Evolutionary conservation across 2,113 vertebrate genomes (phyloP), one percentile per base, ranked within the genome.

Genomic region (Orientallactaga bullata): DNA sequence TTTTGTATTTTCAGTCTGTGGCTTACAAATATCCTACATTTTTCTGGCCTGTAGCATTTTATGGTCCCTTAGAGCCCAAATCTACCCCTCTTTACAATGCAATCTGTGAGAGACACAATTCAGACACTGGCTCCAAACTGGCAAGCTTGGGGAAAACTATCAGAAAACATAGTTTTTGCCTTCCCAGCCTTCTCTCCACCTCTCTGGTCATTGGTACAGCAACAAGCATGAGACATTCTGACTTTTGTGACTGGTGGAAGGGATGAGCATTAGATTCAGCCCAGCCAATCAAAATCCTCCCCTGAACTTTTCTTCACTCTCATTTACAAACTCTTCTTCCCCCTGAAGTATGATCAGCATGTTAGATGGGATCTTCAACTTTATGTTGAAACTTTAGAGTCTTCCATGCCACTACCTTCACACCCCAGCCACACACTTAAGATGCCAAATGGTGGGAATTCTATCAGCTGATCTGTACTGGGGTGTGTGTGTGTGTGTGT

Each of bases 11-110:
- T 60, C 30, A 65, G 69, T 26, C 30, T 61, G 18, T 51, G 81
- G 18, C 81, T 90, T 81, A 68, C 85, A 77, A 93, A n/a, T 69
- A 85, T 23, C 7, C 13, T 85, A 69, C 81, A 63, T 69, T 79
- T 89, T 90, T 95, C 93, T 95, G 85, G 69, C 76, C 93, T 86
- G 24, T 61, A 93, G 80, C 89, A 89, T 66, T 76, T 79, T 81
- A 74, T 23, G 4, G 71, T 60, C 71, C 61, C 71, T 79, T 20
- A 30, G 42, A 93, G 71, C 47, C 21, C 55, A 61, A 58, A 7
- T 39, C 51, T 76, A 42, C 47, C n/a, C 21, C 12, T 81, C 72
- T 92, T 79, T 77, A 28, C n/a, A 73, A 77, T 23, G 18, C 8
- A 69, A 11, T 68, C 66, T 90, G 13, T 28, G 68, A 91, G 90